Conservation (phyloP, 2,113 vertebrate genomes). For the Onychostruthus taczanowskii region DNA sequence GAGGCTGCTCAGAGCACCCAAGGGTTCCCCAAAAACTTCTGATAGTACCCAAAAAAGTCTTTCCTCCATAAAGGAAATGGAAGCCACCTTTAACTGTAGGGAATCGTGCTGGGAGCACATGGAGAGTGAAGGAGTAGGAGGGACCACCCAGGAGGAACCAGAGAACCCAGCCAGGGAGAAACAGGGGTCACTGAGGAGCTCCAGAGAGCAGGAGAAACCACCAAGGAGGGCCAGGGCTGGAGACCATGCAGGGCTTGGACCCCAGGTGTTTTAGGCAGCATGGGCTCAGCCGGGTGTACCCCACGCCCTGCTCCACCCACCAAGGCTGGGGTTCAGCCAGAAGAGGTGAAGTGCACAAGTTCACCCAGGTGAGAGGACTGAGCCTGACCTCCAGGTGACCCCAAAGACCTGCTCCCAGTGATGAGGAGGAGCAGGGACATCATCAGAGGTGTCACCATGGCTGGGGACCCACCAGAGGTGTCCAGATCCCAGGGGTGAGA, state of each 20-base stretch:
- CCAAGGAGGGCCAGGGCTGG: no score
- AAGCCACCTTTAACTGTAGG: not conserved
- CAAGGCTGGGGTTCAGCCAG: not conserved
- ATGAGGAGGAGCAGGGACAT: not conserved
- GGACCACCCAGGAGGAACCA: not conserved
- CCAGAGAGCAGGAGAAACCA: not conserved
- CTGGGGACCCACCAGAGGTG: not conserved
- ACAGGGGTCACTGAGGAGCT: no score
- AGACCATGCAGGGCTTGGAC: accelerated
- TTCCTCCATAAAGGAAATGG: not conserved
- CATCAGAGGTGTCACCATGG: accelerated
- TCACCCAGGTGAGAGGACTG: not conserved
- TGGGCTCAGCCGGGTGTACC: not conserved
- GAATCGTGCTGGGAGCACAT: accelerated
- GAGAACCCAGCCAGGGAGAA: not conserved
- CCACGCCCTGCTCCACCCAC: not conserved
- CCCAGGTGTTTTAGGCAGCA: accelerated
- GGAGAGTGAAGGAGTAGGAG: not conserved
- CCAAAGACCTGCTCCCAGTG: not conserved
- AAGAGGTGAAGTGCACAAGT: not conserved
- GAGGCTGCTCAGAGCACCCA: not conserved
- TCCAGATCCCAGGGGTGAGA: not conserved
- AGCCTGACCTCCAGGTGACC: not conserved
- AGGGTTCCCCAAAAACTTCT: not conserved
- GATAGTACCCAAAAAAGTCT: accelerated